Evolutionary conservation across 2,113 vertebrate genomes (phyloP).

Genomic region (Neotoma lepida): DNA sequence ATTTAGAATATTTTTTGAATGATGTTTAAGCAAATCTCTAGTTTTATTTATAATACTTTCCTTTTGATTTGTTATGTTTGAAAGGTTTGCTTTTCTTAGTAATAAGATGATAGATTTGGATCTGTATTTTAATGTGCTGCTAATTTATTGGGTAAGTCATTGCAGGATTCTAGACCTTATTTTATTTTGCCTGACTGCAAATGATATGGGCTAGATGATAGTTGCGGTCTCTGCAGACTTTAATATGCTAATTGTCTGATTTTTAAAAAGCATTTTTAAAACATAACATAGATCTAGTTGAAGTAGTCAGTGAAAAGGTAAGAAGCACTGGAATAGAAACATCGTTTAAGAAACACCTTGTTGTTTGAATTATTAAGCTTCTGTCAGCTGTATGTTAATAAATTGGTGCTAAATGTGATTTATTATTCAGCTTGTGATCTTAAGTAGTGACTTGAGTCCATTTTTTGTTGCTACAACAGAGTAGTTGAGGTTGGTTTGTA

Average conservation of each 20-base stretch:
- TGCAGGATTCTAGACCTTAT: not conserved
- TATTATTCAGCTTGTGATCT: not conserved
- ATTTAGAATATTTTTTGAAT: not conserved
- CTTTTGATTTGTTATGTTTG: not conserved
- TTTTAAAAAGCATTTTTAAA: not conserved
- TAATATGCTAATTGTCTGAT: not conserved
- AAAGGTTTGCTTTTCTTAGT: not conserved
- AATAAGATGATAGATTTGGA: conserved; percentile 55
- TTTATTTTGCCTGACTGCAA: conserved; percentile 5
- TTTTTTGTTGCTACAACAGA: not conserved
- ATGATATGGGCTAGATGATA: conserved; percentile 1
- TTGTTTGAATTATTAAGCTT: not conserved
- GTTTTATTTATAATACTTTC: conserved; percentile 40
- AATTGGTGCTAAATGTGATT: conserved; percentile 18
- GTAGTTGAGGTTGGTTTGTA: not conserved
- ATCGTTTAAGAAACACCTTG: not conserved
- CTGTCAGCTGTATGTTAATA: not conserved
- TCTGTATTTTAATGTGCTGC: not conserved
- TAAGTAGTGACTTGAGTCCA: not conserved
- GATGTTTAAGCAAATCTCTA: not conserved
- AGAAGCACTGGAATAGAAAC: conserved; percentile 8
- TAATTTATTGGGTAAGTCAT: not conserved
- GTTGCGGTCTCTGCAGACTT: conserved; percentile 5
- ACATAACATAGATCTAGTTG: not conserved
- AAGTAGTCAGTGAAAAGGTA: not conserved